Evolutionary conservation across 2,888 invertebrate genomes (phyloP), one percentile per base, ranked within the genome.

Genomic region (Hypercompe scribonia): DNA sequence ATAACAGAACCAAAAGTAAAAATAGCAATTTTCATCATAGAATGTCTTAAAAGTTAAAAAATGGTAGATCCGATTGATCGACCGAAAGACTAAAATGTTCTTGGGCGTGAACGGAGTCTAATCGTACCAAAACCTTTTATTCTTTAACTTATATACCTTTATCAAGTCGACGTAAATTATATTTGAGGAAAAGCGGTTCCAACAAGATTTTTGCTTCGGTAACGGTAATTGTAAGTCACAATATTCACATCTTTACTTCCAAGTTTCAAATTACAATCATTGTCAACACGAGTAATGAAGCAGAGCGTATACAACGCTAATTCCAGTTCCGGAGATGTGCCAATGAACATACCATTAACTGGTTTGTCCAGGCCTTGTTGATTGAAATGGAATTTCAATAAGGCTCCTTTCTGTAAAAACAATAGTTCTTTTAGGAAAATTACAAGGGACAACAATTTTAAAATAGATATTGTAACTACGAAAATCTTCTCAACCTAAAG

Each of bases 321-420:
- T 92, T 99, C 99, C 80, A 99, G 95, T 92, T 99, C 99, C 0
- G 99, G 99, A 71, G 98, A 98, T 2, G 98, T 98, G 36, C 98
- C 98, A 77, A 98, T 95, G 86, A 98, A 98, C 95, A 98, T 96
- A 0, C 97, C 96, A 70, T 97, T 97, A 0, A 98, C 97, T 0
- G 98, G 98, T 87, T 98, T 98, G 79, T 97, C 97, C 2, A 96
- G 92, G 1, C 97, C 96, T 86, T 97, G 96, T 90, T 97, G 97
- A 72, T 96, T 97, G 78, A 98, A 97, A 79, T 98, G 97, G 64
- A 97, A 91, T 89, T 98, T 98, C 42, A 98, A 70, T 31, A 98
- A 96, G 7, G 96, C 96, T 58, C 97, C 98, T 96, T 98, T 98
- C 98, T 98, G 95, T 66, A 90, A 92, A 65, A 3, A 63, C 8